A percentile compares a stretch with the other conserved stretches of the same genome.
These are phyloP conservation scores for Limanda limanda DNA, from an alignment of 2,113 vertebrate species.

Conservation along the genomic window DNA sequence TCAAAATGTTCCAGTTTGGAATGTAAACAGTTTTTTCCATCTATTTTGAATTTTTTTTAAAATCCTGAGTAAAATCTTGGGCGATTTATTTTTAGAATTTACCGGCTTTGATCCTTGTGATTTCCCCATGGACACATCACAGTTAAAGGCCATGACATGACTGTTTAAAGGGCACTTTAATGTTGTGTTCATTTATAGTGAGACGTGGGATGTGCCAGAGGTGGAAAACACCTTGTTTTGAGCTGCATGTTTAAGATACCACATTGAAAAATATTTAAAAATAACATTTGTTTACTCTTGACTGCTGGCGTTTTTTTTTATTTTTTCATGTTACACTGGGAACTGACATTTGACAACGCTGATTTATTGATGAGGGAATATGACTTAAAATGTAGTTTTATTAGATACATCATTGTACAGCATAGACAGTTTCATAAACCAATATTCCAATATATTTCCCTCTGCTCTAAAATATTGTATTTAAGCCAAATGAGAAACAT, in stretches of 20 bases:
- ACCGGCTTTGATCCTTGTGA: slow-evolving; percentile 47
- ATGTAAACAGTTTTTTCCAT: slow-evolving; percentile 41
- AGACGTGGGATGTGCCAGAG: not conserved
- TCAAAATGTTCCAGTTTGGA: slow-evolving; percentile 59
- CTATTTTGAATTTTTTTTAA: slow-evolving; percentile 9
- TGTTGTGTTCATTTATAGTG: slow-evolving; percentile 7
- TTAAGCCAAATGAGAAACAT: not conserved
- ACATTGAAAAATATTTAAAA: not conserved
- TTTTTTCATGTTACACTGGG: not conserved
- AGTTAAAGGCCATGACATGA: slow-evolving; percentile 45
- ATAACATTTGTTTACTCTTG: not conserved
- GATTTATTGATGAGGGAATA: not conserved
- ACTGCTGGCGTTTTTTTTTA: not conserved
- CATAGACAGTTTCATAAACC: not conserved
- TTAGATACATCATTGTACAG: no score
- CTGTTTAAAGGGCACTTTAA: slow-evolving; percentile 38
- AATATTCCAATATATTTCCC: not conserved
- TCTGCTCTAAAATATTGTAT: not conserved
- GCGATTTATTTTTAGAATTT: slow-evolving; percentile 12
- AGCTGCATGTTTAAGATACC: not conserved
- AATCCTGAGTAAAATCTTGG: slow-evolving; percentile 37
- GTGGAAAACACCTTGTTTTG: slow-evolving; percentile 17
- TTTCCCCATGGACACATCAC: slow-evolving; percentile 35
- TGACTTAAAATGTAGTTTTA: not conserved
- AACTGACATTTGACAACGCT: not conserved